phyloP scores from a whole-genome alignment of 2,888 invertebrate genomes.

The Tyria jacobaeae region DNA sequence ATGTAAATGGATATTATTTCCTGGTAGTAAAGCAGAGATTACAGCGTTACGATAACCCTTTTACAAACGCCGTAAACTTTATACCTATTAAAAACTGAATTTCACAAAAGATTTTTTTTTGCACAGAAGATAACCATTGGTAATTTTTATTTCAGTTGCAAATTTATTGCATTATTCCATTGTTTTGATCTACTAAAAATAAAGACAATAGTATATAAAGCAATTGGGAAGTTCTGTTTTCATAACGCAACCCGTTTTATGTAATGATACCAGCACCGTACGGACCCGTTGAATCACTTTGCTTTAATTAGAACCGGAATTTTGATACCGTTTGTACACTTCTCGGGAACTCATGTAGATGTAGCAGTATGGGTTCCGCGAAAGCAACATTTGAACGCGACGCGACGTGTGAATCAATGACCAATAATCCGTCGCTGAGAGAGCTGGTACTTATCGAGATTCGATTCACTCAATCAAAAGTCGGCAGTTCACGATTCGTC shows the following conservation, averaged over 20 bases:
- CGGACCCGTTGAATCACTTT: slow-evolving; percentile 71
- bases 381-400: slow-evolving; percentile 69
- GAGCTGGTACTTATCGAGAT: slow-evolving; percentile 42
- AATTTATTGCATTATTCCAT: slow-evolving; percentile 19
- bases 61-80: slow-evolving; percentile 63
- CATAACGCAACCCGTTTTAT: slow-evolving; percentile 62
- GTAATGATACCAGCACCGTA: slow-evolving; percentile 70
- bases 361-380: slow-evolving; percentile 72
- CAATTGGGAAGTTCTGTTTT: slow-evolving; percentile 54
- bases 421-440: slow-evolving; percentile 49
- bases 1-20: no score
- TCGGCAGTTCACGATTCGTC: slow-evolving; percentile 45
- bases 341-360: slow-evolving; percentile 61
- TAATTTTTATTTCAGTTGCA: slow-evolving; percentile 23
- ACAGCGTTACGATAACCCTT: slow-evolving; percentile 62
- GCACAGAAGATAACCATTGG: slow-evolving; percentile 18
- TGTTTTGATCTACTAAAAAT: slow-evolving; percentile 38
- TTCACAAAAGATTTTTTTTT: slow-evolving; percentile 29
- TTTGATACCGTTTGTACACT: slow-evolving; percentile 71
- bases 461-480: slow-evolving; percentile 39
- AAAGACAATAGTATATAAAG: slow-evolving; percentile 39
- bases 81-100: slow-evolving; percentile 56
- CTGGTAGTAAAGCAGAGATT: slow-evolving; percentile 69
- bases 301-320: slow-evolving; percentile 80
- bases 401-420: slow-evolving; percentile 62